Percentiles rank a stretch among this genome's conserved stretches.
These are phyloP conservation scores for Machimus rusticus DNA, from an alignment of 2,888 invertebrate genomes.

Conservation along the genomic window DNA sequence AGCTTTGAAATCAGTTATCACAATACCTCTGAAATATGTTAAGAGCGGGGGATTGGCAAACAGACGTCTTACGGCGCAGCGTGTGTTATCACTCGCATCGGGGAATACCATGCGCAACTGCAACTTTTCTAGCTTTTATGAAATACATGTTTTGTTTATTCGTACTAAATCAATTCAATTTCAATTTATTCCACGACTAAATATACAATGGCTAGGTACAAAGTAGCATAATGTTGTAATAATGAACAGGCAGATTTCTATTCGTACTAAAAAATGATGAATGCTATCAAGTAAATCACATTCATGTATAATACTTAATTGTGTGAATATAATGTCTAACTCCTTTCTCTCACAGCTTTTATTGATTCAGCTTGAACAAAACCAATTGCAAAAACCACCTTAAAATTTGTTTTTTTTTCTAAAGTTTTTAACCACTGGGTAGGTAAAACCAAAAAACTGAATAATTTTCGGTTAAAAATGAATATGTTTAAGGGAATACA, in stretches of 20 bases:
- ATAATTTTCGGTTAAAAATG: background rate
- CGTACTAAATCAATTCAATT: too few relatives aligned
- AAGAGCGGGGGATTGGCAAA: background rate
- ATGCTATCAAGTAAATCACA: background rate
- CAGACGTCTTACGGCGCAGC: background rate
- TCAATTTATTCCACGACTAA: too few relatives aligned
- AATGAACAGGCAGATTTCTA: too few relatives aligned
- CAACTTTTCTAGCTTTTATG: background rate
- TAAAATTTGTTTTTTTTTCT: background rate
- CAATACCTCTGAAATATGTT: background rate
- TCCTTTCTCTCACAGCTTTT: background rate
- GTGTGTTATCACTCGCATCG: background rate
- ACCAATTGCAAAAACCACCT: background rate
- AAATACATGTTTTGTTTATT: background rate
- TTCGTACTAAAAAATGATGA: background rate
- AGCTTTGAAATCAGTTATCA: background rate
- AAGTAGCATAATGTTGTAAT: too few relatives aligned
- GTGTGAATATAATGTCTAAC: background rate
- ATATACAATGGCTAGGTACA: too few relatives aligned
- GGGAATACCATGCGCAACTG: background rate
- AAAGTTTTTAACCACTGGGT: background rate
- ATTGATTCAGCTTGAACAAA: background rate
- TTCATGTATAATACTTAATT: background rate
- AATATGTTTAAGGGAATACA: background rate
- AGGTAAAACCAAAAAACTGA: background rate